Percentiles rank a stretch among this genome's conserved stretches.
Evolutionary conservation across 2,888 invertebrate genomes (phyloP).

Genomic region (Drosophila vallismaia): DNA sequence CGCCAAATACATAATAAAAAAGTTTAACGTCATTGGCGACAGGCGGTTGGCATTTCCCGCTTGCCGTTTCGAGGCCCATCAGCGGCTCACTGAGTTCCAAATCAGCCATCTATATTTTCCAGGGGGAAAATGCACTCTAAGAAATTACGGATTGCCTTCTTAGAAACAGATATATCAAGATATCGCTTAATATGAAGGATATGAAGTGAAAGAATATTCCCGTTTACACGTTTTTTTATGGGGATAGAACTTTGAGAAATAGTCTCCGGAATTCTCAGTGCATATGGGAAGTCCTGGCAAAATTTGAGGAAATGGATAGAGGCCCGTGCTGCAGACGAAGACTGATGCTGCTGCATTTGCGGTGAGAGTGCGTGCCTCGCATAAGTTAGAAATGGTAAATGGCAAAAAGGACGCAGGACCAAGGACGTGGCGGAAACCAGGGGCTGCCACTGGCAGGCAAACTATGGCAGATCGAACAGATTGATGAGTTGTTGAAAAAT

Average conservation of each 20-base stretch:
- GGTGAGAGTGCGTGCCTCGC: constrained; percentile 76
- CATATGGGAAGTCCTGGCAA: not conserved
- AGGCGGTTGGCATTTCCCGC: constrained; percentile 43
- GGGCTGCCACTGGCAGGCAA: constrained; percentile 25
- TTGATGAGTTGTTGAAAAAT: constrained; percentile 80
- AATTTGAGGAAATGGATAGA: constrained; percentile 7
- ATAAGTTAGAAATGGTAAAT: constrained; percentile 65
- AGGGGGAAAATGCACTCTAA: constrained; percentile 26
- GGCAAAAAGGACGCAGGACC: constrained; percentile 16
- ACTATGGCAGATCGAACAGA: constrained; percentile 68
- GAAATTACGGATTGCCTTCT: no score
- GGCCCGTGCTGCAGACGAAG: constrained; percentile 61
- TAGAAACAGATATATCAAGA: no score
- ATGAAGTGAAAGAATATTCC: no score
- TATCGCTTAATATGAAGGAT: no score
- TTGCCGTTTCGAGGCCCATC: constrained; percentile 34
- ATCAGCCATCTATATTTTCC: constrained; percentile 69
- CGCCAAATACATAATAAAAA: constrained; percentile 77
- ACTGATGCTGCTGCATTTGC: constrained; percentile 78
- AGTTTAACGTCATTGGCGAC: constrained; percentile 70
- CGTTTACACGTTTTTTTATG: no score
- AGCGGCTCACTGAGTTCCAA: constrained; percentile 46
- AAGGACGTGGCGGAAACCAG: constrained; percentile 12
- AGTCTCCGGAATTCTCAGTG: not conserved
- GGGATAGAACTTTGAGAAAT: no score